Conservation (phyloP, 2,888 invertebrate genomes). For the Isoperla grammatica region DNA sequence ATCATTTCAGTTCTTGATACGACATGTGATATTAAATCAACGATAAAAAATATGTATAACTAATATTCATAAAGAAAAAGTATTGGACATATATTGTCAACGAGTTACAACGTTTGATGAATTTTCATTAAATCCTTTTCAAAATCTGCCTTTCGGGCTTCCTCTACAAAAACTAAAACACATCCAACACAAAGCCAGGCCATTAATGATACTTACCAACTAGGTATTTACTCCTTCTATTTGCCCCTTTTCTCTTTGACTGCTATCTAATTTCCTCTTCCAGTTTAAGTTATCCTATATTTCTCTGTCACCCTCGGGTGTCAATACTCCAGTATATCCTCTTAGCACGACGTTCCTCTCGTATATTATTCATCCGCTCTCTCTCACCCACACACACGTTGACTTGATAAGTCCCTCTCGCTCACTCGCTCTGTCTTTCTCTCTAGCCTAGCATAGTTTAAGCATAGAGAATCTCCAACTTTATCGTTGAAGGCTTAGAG, state of each 20-base stretch:
- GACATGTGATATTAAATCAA: too few relatives aligned
- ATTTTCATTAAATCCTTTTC: too few relatives aligned
- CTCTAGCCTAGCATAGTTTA: slow-evolving; percentile 5
- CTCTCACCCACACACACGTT: slow-evolving; percentile 3
- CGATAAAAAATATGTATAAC: too few relatives aligned
- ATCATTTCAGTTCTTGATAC: too few relatives aligned
- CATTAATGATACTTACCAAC: slow-evolving; percentile 17
- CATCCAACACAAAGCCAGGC: slow-evolving; percentile 8
- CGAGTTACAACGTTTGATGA: too few relatives aligned
- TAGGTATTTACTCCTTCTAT: slow-evolving; percentile 18
- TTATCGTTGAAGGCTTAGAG: slow-evolving; percentile 5
- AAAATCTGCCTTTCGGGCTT: too few relatives aligned
- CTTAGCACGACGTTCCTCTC: slow-evolving; percentile 3
- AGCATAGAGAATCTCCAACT: slow-evolving; percentile 15
- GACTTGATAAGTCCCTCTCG: too few relatives aligned
- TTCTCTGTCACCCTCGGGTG: slow-evolving; percentile 18
- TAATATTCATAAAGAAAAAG: too few relatives aligned
- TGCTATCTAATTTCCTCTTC: slow-evolving; percentile 17
- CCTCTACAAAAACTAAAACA: too few relatives aligned
- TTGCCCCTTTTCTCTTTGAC: slow-evolving; percentile 15
- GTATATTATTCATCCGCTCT: slow-evolving; percentile 14
- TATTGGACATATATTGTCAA: too few relatives aligned
- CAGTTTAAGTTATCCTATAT: slow-evolving; percentile 18
- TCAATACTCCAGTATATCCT: slow-evolving; percentile 15
- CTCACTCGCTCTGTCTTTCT: background rate